phyloP scores from a whole-genome alignment of 2,113 vertebrate genomes.

The Tachycineta bicolor region DNA sequence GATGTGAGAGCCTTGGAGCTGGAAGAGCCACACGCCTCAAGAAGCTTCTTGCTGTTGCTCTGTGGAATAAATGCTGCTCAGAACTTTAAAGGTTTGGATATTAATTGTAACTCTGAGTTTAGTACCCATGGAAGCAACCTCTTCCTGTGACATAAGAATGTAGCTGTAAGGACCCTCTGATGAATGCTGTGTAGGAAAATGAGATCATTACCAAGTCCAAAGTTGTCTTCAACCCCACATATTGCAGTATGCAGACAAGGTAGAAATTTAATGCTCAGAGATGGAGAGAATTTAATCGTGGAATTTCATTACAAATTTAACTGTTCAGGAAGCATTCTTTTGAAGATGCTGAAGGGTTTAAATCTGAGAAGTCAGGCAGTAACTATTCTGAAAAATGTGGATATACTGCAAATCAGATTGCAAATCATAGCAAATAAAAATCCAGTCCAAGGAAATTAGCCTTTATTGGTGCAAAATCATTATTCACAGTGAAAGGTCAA shows the following conservation, averaged over 20 bases:
- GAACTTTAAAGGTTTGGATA: not conserved
- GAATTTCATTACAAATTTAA: slow-evolving; percentile 6
- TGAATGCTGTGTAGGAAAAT: not conserved
- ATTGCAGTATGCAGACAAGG: not conserved
- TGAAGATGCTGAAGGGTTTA: slow-evolving; percentile 4
- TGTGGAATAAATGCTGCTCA: not conserved
- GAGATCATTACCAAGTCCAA: not conserved
- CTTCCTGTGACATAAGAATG: not conserved
- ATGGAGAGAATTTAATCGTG: not conserved
- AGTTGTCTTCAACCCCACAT: not conserved
- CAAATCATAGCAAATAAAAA: slow-evolving; percentile 5
- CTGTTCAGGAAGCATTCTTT: not conserved
- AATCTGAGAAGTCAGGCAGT: not conserved
- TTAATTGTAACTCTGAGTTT: not conserved
- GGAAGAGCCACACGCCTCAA: not conserved
- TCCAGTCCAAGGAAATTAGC: not conserved
- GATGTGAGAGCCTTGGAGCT: not conserved
- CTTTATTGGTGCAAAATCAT: not conserved
- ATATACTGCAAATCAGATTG: not conserved
- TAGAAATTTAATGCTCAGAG: not conserved
- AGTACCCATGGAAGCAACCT: not conserved
- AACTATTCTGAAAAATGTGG: slow-evolving; percentile 8
- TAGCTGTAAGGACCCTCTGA: not conserved
- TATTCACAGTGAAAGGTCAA: slow-evolving; percentile 1
- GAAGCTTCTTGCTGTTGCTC: not conserved